Evolutionary conservation across 2,888 invertebrate genomes (phyloP).

Genomic region (Orthosia gothica): DNA sequence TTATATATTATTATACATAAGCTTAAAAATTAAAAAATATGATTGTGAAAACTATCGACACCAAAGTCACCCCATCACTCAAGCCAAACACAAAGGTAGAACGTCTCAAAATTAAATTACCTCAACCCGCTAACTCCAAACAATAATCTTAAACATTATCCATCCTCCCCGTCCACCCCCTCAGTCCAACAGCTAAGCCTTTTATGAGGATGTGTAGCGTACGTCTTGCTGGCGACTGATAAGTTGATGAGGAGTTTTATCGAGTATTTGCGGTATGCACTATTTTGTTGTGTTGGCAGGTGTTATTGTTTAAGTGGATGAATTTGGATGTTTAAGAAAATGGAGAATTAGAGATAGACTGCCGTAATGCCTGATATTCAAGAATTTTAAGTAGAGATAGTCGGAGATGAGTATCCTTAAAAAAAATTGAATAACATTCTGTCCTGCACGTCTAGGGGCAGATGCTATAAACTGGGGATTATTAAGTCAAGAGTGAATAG

Average conservation of each 20-base stretch:
- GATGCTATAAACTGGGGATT: too few species aligned
- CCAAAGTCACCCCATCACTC: slow-evolving; percentile 26
- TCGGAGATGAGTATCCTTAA: too few species aligned
- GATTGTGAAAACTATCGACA: slow-evolving; percentile 37
- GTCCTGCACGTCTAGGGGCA: too few species aligned
- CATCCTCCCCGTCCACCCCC: slow-evolving; percentile 35
- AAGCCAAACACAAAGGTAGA: slow-evolving; percentile 78
- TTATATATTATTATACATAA: too few species aligned
- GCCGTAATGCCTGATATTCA: too few species aligned
- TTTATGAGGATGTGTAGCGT: slow-evolving; percentile 80
- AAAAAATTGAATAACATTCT: too few species aligned
- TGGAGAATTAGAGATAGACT: too few species aligned
- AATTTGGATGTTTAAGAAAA: background rate
- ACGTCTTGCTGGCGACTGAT: slow-evolving; percentile 81
- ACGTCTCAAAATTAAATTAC: slow-evolving; percentile 89
- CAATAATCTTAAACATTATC: slow-evolving; percentile 88
- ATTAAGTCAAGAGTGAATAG: too few species aligned
- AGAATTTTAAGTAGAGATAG: too few species aligned
- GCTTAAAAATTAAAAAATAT: too few species aligned
- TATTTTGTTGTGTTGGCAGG: slow-evolving; percentile 26
- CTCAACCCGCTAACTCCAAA: slow-evolving; percentile 86
- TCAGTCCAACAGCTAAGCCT: slow-evolving; percentile 75
- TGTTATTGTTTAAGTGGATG: too few species aligned
- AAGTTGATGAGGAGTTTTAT: slow-evolving; percentile 78
- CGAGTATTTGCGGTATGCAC: slow-evolving; percentile 37